A percentile compares a stretch with the other conserved stretches of the same genome.
Evolutionary conservation across 2,113 vertebrate genomes (phyloP).

Genomic region (Falco punctatus): DNA sequence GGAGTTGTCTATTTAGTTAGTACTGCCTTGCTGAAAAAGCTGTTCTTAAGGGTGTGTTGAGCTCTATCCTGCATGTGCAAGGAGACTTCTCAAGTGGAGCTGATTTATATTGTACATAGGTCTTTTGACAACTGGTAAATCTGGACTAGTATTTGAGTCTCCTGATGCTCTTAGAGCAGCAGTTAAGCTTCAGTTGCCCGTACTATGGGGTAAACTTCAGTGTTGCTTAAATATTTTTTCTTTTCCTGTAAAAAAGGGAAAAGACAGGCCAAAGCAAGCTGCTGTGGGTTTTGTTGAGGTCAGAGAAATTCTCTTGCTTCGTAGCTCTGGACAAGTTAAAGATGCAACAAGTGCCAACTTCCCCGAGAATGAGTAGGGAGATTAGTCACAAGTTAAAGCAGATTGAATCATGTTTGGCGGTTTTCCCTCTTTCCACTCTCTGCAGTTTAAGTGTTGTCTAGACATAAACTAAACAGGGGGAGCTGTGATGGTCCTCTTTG

Average conservation of each 20-base stretch:
- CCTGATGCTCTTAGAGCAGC: not conserved
- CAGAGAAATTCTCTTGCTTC: slow-evolving; percentile 36
- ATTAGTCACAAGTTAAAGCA: slow-evolving; percentile 72
- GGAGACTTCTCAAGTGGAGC: not conserved
- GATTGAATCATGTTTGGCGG: slow-evolving; percentile 65
- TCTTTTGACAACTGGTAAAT: not conserved
- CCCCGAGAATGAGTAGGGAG: slow-evolving; percentile 64
- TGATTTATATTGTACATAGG: not conserved
- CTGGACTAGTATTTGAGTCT: not conserved
- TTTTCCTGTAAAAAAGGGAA: slow-evolving; percentile 25
- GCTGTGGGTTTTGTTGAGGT: slow-evolving; percentile 51
- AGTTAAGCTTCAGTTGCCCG: not conserved
- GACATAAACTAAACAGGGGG: slow-evolving; percentile 66
- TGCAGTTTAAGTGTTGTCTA: slow-evolving; percentile 66
- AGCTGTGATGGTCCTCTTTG: slow-evolving; percentile 13
- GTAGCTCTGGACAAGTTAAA: slow-evolving; percentile 47
- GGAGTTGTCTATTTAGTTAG: not conserved
- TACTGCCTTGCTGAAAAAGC: not conserved
- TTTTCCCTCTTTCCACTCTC: slow-evolving; percentile 60
- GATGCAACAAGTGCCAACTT: slow-evolving; percentile 57
- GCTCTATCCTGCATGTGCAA: not conserved
- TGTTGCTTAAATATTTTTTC: not conserved
- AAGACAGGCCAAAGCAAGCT: slow-evolving; percentile 20
- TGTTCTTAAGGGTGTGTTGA: not conserved
- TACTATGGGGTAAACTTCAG: not conserved